Evolutionary conservation across 2,113 vertebrate species (phyloP), one percentile per base, ranked within the genome.

Genomic region (Kryptolebias marmoratus): DNA sequence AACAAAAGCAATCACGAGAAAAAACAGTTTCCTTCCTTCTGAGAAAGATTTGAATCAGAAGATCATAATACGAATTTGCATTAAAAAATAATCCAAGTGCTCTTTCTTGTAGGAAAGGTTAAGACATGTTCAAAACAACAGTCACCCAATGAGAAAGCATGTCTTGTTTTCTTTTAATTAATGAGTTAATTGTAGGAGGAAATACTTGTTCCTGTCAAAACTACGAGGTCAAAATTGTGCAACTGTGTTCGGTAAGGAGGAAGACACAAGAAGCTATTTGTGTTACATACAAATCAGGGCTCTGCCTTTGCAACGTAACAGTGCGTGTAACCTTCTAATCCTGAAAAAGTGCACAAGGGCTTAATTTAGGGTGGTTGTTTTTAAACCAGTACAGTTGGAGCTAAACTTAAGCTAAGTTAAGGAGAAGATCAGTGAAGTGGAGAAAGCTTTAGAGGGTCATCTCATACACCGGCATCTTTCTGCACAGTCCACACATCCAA

Each of bases 271-370:
- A 45, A 42, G 36, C 59, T 27, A 32, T 62, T 32, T 49, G 39
- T 42, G 39, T 44, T 9, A 52, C 44, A 18, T 2, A 11, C 27
- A 52, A 31, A n/a, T 63, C 53, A 39, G 61, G 74, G 54, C 2
- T 47, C 57, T 22, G 28, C 62, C 66, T 62, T 44, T 30, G 71
- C 67, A 48, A 73, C 59, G 48, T 58, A 74, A 64, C 64, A 1
- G 67, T 10, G 1, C 42, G 48, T 47, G 30, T 79, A 66, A 83
- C 64, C 76, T 66, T 71, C 77, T 90, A 88, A 88, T 90, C 87
- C 79, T 18, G 12, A 58, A 64, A 45, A 58, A 58, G 78, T 31
- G 3, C 64, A n/a, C 16, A 15, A 11, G 22, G 18, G 78, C 64
- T 83, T 74, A 64, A 82, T 69, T 82, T 85, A 85, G 82, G 44